A percentile compares a stretch with the other conserved stretches of the same genome.
Conservation (phyloP, 2,888 invertebrate species). For the Drosophila anceps region DNA sequence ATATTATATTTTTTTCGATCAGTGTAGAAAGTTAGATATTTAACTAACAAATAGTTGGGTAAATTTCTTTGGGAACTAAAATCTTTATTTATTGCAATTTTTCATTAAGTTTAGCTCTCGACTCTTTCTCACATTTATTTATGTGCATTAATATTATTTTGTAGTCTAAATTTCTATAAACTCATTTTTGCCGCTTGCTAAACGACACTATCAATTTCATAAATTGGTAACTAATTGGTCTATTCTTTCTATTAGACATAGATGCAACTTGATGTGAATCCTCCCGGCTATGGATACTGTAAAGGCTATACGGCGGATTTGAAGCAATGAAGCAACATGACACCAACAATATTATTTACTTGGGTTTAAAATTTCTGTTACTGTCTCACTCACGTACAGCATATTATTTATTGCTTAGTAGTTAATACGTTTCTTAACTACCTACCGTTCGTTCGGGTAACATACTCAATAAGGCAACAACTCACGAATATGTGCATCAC, state of each 20-base stretch:
- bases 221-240: constrained; percentile 1
- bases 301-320: neutral
- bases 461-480: constrained; percentile 16
- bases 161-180: neutral
- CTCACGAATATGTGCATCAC: constrained; percentile 1
- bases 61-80: neutral
- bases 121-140: neutral
- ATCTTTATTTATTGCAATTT: neutral
- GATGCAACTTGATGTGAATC: neutral
- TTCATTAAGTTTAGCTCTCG: neutral
- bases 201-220: neutral
- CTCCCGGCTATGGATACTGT: neutral
- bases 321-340: neutral
- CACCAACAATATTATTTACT: neutral
- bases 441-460: neutral
- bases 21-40: neutral
- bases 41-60: neutral
- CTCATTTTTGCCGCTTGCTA: neutral
- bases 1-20: no score
- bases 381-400: neutral
- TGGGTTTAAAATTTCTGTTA: neutral
- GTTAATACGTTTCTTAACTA: neutral
- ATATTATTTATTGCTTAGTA: neutral
- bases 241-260: constrained; percentile 3
- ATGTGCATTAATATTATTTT: neutral